Conservation (phyloP, 2,888 invertebrate genomes). For the Podabrus alpinus region DNA sequence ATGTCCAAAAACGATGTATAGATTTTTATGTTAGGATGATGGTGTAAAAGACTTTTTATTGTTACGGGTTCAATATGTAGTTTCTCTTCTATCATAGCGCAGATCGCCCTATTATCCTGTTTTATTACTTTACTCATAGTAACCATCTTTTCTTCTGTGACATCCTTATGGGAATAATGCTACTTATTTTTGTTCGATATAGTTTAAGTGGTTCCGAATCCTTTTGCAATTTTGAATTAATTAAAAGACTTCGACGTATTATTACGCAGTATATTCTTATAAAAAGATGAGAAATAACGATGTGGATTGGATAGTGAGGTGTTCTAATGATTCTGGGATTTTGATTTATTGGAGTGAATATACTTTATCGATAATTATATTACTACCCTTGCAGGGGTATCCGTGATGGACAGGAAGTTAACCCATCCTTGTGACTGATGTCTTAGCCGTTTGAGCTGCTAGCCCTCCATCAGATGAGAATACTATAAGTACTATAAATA, state of each 20-base stretch:
- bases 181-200: not conserved
- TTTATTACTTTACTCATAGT: not conserved
- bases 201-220: not conserved
- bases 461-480: too few species aligned
- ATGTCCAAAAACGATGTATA: not conserved
- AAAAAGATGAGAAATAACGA: not conserved
- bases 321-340: too few species aligned
- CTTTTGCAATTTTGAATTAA: not conserved
- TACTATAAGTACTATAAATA: too few species aligned
- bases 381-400: too few species aligned
- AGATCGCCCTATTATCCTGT: not conserved
- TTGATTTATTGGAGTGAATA: too few species aligned
- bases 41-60: not conserved
- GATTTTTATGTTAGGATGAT: not conserved
- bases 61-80: not conserved
- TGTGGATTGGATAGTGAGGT: too few species aligned
- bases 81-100: not conserved
- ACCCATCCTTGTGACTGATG: too few species aligned
- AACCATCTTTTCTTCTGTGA: not conserved
- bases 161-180: not conserved
- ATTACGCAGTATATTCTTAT: not conserved
- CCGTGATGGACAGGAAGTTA: too few species aligned
- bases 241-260: not conserved
- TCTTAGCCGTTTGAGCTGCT: too few species aligned
- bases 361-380: too few species aligned